Conservation (phyloP, 1,140 invertebrate species). For the Drosophila triauraria region DNA sequence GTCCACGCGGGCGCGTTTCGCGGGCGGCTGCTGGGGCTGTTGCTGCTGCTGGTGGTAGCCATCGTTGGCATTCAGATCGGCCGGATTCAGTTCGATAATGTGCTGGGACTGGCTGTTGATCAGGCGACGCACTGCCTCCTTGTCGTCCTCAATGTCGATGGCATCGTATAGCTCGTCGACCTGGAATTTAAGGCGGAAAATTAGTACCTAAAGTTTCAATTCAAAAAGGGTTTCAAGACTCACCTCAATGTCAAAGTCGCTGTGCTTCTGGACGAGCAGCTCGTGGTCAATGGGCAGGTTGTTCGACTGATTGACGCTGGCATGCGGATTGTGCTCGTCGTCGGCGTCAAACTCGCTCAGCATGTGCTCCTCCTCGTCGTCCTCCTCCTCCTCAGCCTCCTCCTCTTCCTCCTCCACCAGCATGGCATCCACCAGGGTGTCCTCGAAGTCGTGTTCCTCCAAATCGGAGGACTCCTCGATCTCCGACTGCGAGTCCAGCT, state of each 20-base stretch:
- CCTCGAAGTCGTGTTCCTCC: constrained; percentile 86
- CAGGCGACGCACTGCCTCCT: constrained; percentile 85
- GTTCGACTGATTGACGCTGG: constrained; percentile 30
- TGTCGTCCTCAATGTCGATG: constrained; percentile 86
- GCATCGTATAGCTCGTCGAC: constrained; percentile 86
- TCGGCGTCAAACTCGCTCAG: constrained; percentile 55
- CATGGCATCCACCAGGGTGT: constrained; percentile 81
- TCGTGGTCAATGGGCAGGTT: constrained; percentile 56
- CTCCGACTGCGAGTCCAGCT: constrained; percentile 86
- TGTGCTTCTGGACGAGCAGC: constrained; percentile 52
- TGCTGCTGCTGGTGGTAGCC: constrained; percentile 52
- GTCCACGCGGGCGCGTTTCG: constrained; percentile 76
- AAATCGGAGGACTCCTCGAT: constrained; percentile 85
- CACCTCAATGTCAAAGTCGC: constrained; percentile 82
- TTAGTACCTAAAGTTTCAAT: background rate
- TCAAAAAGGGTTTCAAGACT: constrained; percentile 15
- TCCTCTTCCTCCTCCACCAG: constrained; percentile 78
- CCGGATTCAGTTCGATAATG: constrained; percentile 78
- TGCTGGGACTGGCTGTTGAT: constrained; percentile 35
- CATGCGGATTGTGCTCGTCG: constrained; percentile 15
- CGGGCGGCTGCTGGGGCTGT: constrained; percentile 35
- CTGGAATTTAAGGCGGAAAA: constrained; percentile 31
- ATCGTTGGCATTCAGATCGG: constrained; percentile 76
- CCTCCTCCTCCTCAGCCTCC: constrained; percentile 63
- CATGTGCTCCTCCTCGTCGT: constrained; percentile 55